Evolutionary conservation across 2,888 invertebrate genomes (phyloP).

Genomic region (Chironomus tentans): DNA sequence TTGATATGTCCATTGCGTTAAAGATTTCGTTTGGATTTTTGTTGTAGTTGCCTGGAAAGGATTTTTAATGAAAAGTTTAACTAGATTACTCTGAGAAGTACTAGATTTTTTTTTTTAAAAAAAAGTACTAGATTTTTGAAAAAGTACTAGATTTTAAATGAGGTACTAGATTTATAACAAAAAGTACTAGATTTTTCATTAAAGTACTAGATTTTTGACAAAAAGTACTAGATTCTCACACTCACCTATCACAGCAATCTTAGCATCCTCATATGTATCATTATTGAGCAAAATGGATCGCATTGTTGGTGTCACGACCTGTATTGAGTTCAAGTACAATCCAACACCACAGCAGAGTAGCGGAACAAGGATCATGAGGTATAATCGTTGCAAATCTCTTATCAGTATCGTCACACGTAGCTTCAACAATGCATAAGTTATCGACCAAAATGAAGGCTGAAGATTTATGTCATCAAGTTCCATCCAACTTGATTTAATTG

Average conservation of each 20-base stretch:
- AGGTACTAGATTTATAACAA: no score
- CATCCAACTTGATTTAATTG: conserved; percentile 28
- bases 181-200: no score
- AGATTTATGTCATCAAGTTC: conserved; percentile 54
- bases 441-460: conserved; percentile 52
- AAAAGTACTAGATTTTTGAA: no score
- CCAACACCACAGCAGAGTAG: conserved; percentile 59
- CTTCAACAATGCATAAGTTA: conserved; percentile 56
- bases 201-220: no score
- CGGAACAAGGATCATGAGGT: conserved; percentile 65
- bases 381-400: conserved; percentile 60
- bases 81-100: no score
- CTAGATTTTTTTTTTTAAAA: no score
- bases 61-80: no score
- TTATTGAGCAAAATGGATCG: conserved; percentile 54
- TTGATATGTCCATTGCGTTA: not conserved
- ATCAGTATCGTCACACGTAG: conserved; percentile 56
- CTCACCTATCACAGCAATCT: conserved; percentile 44
- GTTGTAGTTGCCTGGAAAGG: not conserved
- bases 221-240: not conserved
- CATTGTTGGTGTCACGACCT: conserved; percentile 54
- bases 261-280: conserved; percentile 52
- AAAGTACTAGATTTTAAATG: no score
- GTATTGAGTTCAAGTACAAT: conserved; percentile 53
- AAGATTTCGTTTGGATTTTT: not conserved